Conservation (phyloP, 2,797 vertebrate genomes). For the Apogon talboti region DNA sequence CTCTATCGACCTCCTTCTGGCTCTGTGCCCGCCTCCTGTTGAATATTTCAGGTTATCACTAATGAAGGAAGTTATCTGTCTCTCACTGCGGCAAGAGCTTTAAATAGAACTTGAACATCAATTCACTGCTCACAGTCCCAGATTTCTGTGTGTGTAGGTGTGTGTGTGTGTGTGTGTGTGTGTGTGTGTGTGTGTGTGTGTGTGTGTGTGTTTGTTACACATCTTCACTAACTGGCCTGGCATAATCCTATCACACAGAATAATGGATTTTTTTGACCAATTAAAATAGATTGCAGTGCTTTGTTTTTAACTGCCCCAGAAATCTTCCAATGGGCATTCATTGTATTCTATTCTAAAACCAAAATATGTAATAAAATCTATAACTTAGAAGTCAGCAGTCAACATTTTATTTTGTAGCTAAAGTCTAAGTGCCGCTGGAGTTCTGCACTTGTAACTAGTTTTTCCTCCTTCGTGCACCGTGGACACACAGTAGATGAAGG, state of each 20-base stretch:
- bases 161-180: too few species aligned
- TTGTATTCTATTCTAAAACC: too few species aligned
- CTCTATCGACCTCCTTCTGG: constrained; percentile 7
- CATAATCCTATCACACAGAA: constrained; percentile 2
- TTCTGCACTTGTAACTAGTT: too few species aligned
- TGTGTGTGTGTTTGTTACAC: constrained; percentile 25
- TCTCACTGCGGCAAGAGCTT: constrained; percentile 50
- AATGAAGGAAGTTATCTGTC: constrained; percentile 62
- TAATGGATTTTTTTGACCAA: constrained; percentile 20
- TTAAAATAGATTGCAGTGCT: constrained; percentile 10
- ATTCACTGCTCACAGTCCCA: constrained; percentile 26
- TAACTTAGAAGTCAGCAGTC: too few species aligned
- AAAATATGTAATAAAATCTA: too few species aligned
- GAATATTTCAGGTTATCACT: constrained; percentile 66
- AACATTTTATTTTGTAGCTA: too few species aligned
- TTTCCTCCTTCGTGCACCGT: too few species aligned
- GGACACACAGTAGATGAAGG: too few species aligned
- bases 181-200: too few species aligned
- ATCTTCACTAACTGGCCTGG: constrained; percentile 14
- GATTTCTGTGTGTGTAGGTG: constrained; percentile 7
- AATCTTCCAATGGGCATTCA: too few species aligned
- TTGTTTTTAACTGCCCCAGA: neutral
- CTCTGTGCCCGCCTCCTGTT: constrained; percentile 44
- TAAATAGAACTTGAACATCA: constrained; percentile 64
- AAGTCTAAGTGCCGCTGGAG: too few species aligned